Evolutionary conservation across 2,113 vertebrate species (phyloP).

Genomic region (Sialia sialis): DNA sequence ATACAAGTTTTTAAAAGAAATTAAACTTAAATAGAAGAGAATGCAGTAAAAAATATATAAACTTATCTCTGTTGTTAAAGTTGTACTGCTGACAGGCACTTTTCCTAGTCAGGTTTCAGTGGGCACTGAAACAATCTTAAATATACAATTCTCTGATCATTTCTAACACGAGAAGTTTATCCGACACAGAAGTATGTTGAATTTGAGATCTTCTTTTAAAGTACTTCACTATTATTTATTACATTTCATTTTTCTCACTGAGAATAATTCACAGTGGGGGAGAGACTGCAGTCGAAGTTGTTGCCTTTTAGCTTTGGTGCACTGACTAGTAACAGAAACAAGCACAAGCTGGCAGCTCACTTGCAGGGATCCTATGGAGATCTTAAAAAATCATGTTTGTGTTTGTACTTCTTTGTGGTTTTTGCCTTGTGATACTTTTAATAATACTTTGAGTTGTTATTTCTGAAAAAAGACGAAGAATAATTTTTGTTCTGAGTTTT

Average conservation of each 20-base stretch:
- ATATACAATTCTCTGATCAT: not conserved
- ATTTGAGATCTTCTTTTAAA: not conserved
- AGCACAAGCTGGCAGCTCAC: constrained; percentile 9
- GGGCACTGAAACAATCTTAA: not conserved
- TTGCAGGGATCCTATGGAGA: not conserved
- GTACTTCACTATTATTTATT: not conserved
- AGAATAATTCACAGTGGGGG: accelerated
- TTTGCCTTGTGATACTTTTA: not conserved
- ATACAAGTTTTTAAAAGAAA: constrained; percentile 14
- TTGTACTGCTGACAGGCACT: not conserved
- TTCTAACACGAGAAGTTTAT: not conserved
- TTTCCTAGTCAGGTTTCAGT: not conserved
- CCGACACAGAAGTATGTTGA: not conserved
- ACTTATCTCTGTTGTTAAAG: not conserved
- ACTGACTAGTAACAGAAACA: not conserved
- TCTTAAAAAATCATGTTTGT: not conserved
- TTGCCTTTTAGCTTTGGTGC: not conserved
- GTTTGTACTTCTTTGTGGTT: not conserved
- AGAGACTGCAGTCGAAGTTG: not conserved
- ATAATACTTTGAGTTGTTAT: not conserved
- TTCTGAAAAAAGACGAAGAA: not conserved
- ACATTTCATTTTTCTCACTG: not conserved
- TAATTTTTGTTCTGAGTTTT: not conserved
- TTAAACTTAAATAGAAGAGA: not conserved
- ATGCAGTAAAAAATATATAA: not conserved